phyloP scores from a whole-genome alignment of 2,797 vertebrate genomes.

The Pristis pectinata region DNA sequence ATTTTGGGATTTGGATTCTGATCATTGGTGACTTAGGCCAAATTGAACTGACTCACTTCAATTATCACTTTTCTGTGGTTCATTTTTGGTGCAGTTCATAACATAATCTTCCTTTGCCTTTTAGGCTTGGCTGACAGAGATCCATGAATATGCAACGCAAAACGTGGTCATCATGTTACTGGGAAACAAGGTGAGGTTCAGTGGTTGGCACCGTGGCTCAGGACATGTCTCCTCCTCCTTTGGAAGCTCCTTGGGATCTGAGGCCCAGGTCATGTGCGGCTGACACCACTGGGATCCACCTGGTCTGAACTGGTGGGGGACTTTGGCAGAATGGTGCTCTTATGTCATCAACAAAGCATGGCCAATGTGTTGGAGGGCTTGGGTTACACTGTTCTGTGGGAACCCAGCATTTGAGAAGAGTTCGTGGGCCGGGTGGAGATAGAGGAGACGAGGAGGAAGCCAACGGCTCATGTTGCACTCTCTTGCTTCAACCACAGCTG shows the following conservation, averaged over 20 bases:
- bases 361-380: too few relatives aligned
- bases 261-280: not conserved
- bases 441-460: too few relatives aligned
- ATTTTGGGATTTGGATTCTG: not conserved
- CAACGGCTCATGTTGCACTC: too few relatives aligned
- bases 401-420: too few relatives aligned
- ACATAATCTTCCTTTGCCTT: slow-evolving; percentile 6
- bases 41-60: not conserved
- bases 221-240: not conserved
- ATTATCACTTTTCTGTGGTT: not conserved
- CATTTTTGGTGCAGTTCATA: not conserved
- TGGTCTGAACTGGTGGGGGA: too few relatives aligned
- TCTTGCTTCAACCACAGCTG: not conserved
- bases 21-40: not conserved
- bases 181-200: slow-evolving; percentile 77
- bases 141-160: slow-evolving; percentile 82
- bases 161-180: slow-evolving; percentile 86
- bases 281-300: too few relatives aligned
- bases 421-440: too few relatives aligned
- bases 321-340: too few relatives aligned
- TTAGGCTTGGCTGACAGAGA: slow-evolving; percentile 89
- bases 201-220: not conserved
- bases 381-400: too few relatives aligned
- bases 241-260: not conserved
- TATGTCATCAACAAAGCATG: too few relatives aligned